These are phyloP conservation scores for Polypterus bichir DNA, from an alignment of 2,113 vertebrate genomes.

Conservation along the genomic window DNA sequence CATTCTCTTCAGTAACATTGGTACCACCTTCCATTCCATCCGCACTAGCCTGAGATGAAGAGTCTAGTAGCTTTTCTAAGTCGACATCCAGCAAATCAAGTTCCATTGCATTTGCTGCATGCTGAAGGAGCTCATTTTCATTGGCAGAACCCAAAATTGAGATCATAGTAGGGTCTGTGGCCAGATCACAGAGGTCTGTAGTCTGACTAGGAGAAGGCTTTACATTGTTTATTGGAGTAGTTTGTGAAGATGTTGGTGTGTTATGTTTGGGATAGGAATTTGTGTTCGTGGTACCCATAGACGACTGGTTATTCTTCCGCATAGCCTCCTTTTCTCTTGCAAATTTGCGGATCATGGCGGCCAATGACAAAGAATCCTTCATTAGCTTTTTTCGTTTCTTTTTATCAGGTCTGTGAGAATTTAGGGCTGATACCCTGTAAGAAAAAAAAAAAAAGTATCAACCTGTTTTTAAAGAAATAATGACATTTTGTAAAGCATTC, in stretches of 20 bases:
- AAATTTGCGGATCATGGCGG: conserved; percentile 92
- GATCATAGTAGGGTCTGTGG: conserved; percentile 70
- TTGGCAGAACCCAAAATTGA: conserved; percentile 81
- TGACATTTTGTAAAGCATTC: no score
- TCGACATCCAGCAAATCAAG: conserved; percentile 80
- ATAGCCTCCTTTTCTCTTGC: conserved; percentile 87
- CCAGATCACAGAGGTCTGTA: conserved; percentile 34
- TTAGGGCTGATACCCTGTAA: conserved; percentile 70
- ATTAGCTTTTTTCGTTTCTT: conserved; percentile 91
- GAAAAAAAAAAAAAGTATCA: no score
- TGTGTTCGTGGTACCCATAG: conserved; percentile 18
- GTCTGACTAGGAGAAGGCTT: conserved; percentile 19
- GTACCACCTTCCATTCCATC: conserved; percentile 43
- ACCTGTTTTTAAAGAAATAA: no score
- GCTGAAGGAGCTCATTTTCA: conserved; percentile 78
- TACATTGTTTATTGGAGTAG: conserved; percentile 26
- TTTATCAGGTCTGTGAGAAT: conserved; percentile 83
- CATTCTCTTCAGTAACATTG: conserved; percentile 50
- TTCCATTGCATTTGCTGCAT: conserved; percentile 67
- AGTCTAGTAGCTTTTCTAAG: conserved; percentile 80
- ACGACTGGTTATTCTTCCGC: conserved; percentile 57
- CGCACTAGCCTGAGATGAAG: conserved; percentile 64
- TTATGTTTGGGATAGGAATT: conserved; percentile 35
- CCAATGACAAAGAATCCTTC: conserved; percentile 80
- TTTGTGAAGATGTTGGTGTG: conserved; percentile 42